Percentiles rank a stretch among this genome's conserved stretches.
phyloP scores from a whole-genome alignment of 2,113 vertebrate species.

The Melanerpes aurifrons region DNA sequence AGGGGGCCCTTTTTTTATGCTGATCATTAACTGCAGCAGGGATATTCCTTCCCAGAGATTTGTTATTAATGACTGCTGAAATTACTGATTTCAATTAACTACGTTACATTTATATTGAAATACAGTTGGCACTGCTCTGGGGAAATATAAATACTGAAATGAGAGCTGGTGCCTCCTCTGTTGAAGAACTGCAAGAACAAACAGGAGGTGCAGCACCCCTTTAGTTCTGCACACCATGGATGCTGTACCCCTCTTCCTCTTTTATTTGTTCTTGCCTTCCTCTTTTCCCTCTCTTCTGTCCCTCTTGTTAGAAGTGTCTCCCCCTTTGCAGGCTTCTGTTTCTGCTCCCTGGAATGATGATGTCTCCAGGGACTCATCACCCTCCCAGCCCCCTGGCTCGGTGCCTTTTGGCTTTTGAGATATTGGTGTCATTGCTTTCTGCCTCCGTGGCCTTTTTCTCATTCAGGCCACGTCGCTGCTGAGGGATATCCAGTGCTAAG shows the following conservation, averaged over 20 bases:
- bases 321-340: neutral
- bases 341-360: neutral
- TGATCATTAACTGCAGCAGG: slow-evolving; percentile 55
- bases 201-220: neutral
- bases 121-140: slow-evolving; percentile 54
- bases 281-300: neutral
- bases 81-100: slow-evolving; percentile 79
- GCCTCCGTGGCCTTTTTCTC: neutral
- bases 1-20: slow-evolving; percentile 38
- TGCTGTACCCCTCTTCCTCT: neutral
- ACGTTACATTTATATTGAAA: slow-evolving; percentile 61
- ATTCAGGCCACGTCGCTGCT: neutral
- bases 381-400: neutral
- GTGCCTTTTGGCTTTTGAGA: neutral
- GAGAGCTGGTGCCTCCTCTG: slow-evolving; percentile 31
- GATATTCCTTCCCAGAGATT: slow-evolving; percentile 64
- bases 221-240: neutral
- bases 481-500: slow-evolving; percentile 45
- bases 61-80: slow-evolving; percentile 77
- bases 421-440: neutral
- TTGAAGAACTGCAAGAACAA: neutral
- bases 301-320: neutral
- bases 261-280: neutral
- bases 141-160: slow-evolving; percentile 73
- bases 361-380: neutral